phyloP scores from a whole-genome alignment of 53 echinoderm and acorn worm genomes.

The Echinarachnius parma region DNA sequence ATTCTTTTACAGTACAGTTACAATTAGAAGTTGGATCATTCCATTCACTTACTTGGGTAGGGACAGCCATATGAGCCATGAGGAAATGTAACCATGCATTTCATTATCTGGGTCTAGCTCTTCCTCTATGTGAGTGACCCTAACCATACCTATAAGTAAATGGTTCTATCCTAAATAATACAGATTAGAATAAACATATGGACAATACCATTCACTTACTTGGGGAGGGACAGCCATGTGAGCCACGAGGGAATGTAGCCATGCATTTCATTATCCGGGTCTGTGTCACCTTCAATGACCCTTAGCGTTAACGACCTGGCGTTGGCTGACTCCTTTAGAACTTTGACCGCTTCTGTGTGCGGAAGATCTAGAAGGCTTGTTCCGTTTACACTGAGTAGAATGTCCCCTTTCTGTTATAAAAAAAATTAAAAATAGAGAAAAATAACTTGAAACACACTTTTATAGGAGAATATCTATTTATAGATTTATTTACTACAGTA shows the following conservation, averaged over 20 bases:
- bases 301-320: slow-evolving; percentile 70
- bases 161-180: too few species aligned
- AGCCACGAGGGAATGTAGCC: slow-evolving; percentile 94
- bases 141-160: too few species aligned
- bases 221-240: slow-evolving; percentile 88
- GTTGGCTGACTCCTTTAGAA: slow-evolving; percentile 80
- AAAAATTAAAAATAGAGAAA: not conserved
- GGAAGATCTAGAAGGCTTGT: slow-evolving; percentile 82
- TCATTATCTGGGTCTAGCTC: too few species aligned
- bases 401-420: slow-evolving; percentile 75
- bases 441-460: too few species aligned
- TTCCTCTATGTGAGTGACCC: too few species aligned
- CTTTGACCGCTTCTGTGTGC: slow-evolving; percentile 90
- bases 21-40: not conserved
- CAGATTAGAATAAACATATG: too few species aligned
- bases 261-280: slow-evolving; percentile 54
- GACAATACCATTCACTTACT: slow-evolving; percentile 65
- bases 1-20: too few species aligned
- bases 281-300: slow-evolving; percentile 77
- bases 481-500: too few species aligned
- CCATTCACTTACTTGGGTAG: slow-evolving; percentile 82
- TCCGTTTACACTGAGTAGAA: slow-evolving; percentile 87
- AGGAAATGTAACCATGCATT: slow-evolving; percentile 83
- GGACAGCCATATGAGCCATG: slow-evolving; percentile 94
- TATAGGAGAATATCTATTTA: too few species aligned